Conservation (phyloP, 2,113 vertebrate species). For the Macquaria ambigua region DNA sequence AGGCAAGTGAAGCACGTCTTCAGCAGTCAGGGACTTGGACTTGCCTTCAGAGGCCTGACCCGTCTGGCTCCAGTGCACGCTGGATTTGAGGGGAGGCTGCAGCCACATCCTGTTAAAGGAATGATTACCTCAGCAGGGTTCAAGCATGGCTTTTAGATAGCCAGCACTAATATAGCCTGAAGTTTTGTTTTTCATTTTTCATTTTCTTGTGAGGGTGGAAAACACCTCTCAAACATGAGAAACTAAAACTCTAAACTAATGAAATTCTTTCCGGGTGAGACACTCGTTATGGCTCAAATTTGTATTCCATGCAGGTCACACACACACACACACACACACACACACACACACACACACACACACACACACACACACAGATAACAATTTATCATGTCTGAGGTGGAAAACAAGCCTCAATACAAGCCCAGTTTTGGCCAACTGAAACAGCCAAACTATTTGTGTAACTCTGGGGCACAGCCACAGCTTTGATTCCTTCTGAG, state of each 20-base stretch:
- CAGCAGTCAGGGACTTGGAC: constrained; percentile 48
- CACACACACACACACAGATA: not conserved
- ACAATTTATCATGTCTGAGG: constrained; percentile 8
- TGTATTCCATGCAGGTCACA: not conserved
- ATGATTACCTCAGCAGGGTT: constrained; percentile 2
- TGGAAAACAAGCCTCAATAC: constrained; percentile 5
- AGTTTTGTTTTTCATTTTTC: not conserved
- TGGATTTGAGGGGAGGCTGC: constrained; percentile 48
- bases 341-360: not conserved
- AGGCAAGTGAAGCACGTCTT: constrained; percentile 56
- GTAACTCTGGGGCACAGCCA: constrained; percentile 1
- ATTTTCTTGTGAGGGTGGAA: not conserved
- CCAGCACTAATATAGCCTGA: not conserved
- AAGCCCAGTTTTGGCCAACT: not conserved
- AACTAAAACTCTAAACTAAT: not conserved
- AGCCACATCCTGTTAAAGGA: constrained; percentile 37
- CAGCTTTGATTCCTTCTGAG: constrained; percentile 54
- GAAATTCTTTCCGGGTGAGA: not conserved
- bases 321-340: not conserved
- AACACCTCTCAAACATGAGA: not conserved
- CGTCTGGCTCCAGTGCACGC: constrained; percentile 53
- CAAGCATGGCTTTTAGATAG: not conserved
- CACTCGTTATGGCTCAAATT: not conserved
- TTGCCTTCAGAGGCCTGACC: constrained; percentile 66
- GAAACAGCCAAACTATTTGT: not conserved